Evolutionary conservation across 2,888 invertebrate species (phyloP), one percentile per base, ranked within the genome.

Genomic region (Habroteleia sp.): DNA sequence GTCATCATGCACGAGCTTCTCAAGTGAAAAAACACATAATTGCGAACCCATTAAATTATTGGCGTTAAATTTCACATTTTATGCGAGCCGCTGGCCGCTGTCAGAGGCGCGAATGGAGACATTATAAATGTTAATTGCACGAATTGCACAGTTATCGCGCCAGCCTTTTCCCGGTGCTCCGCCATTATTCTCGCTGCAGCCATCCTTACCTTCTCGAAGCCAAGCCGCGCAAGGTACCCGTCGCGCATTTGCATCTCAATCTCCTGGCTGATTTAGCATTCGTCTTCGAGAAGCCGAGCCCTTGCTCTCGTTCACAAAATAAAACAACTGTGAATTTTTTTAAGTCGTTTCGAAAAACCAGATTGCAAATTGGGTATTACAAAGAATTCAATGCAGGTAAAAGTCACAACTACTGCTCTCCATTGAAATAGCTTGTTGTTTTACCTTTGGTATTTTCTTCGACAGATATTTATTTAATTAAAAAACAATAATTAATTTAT

Each of bases 91-190:
- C 52, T 44, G 41, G 42, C 68, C 37, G 72, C 77, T 79, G 80
- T 83, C 83, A 74, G 69, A 74, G 68, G 29, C 54, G 66, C 77
- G 77, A 79, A 86, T 85, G 83, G 81, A 86, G 84, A 85, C 85
- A 83, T 86, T 84, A 82, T 81, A 82, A 84, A 84, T 83, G 83
- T 84, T 86, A 71, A 75, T 75, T 84, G 85, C 81, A 79, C 82
- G 82, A 83, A 84, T 85, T 82, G 81, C 84, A 76, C 82, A 80
- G 82, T 81, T 83, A 84, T 83, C 84, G 80, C 79, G 60, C 62
- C 68, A 46, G 58, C 52, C 54, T 74, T 69, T 78, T 44, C 58
- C 65, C 68, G 37, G 37, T 35, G 68, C 41, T 62, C 66, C 16
- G 11, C 69, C 63, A 72, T 77, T 77, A 63, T 60, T 77, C 54